These are phyloP conservation scores for Rhinopomastus cyanomelas DNA, from an alignment of 2,113 vertebrate species.

Conservation along the genomic window DNA sequence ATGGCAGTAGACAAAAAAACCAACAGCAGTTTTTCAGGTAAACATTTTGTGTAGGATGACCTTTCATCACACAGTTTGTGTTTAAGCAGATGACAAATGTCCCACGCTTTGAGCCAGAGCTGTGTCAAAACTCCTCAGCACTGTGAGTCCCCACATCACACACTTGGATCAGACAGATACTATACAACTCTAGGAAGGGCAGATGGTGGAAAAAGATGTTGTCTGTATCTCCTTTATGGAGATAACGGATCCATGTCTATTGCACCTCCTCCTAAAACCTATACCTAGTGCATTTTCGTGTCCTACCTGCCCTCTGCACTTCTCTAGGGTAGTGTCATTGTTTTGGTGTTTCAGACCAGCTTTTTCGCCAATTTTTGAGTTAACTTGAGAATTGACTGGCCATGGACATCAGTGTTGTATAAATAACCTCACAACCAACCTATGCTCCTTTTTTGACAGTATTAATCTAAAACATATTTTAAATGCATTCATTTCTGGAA, in stretches of 20 bases:
- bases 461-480: background rate
- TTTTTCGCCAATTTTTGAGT: background rate
- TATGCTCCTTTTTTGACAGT: background rate
- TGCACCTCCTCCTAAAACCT: background rate
- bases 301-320: too few species aligned
- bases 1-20: background rate
- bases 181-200: background rate
- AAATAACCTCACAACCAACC: background rate
- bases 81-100: background rate
- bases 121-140: background rate
- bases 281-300: too few species aligned
- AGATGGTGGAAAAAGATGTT: background rate
- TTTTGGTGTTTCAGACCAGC: background rate
- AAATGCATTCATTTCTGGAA: background rate
- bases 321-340: background rate
- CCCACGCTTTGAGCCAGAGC: background rate
- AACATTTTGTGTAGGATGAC: background rate
- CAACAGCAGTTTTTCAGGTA: background rate
- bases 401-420: background rate
- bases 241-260: background rate
- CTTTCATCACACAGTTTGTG: background rate
- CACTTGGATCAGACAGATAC: accelerated
- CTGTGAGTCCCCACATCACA: background rate
- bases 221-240: background rate
- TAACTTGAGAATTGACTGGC: background rate